Evolutionary conservation across 2,797 vertebrate species (phyloP), one percentile per base, ranked within the genome.

Genomic region (Nyctibius grandis): DNA sequence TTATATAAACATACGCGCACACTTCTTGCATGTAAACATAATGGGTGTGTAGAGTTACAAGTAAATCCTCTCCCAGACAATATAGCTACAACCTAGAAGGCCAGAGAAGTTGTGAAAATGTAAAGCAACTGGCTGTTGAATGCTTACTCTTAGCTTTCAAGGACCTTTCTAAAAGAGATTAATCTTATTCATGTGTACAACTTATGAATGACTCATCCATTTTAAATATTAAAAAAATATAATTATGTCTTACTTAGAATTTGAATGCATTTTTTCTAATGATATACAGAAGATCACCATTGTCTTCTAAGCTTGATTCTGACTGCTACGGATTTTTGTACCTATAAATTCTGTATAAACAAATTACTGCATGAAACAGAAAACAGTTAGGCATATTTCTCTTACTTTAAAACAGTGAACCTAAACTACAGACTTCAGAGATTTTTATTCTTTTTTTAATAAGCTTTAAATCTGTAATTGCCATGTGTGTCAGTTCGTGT

Each of bases 391-490:
- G 28, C 34, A 73, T 20, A 15, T 70, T 88, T 45, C 23, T 65
- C 65, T 72, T 87, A 91, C 56, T 94, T 95, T 90, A 65, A 34
- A 94, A 94, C 20, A 48, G 16, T 54, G 38, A 73, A 50, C 2
- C 2, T 7, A 22, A 84, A 74, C 5, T 54, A 65, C 4, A 65
- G 34, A 82, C 23, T 63, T 73, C 1, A 36, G 17, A 9, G 21
- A 44, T 47, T 63, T 50, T 6, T 50, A 6, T 40, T 51, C n/a
- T 70, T 67, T 72, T 65, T 53, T 76, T 40, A 76, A 29, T 94
- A 87, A 89, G 53, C 6, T 50, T 81, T 95, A 73, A 38, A 94
- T 85, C 50, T 88, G 33, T 80, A 96, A 95, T 95, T 91, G 42
- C 29, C 72, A 76, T 26, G 25, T 61, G 6, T 94, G 64, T 91